phyloP scores from a whole-genome alignment of 2,797 vertebrate genomes.

The Arremon aurantiirostris region DNA sequence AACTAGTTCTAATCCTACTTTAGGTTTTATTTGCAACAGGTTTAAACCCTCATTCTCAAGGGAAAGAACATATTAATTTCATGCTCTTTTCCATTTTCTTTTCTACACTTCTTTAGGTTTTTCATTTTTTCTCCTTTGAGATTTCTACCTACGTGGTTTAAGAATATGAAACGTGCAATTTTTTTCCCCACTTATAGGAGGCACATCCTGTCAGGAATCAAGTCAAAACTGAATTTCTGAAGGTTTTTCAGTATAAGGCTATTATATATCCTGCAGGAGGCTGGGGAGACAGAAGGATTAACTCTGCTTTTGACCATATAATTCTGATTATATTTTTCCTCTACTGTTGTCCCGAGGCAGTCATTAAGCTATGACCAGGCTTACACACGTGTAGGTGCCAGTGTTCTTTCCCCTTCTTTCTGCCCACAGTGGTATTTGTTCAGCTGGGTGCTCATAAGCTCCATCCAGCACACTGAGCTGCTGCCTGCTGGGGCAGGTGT shows the following conservation, averaged over 20 bases:
- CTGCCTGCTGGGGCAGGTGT: background rate
- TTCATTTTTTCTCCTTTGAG: background rate
- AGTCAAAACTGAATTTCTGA: background rate
- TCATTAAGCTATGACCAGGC: background rate
- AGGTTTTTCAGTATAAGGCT: background rate
- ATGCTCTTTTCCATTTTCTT: conserved; percentile 41
- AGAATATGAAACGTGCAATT: background rate
- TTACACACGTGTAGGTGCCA: background rate
- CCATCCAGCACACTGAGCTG: background rate
- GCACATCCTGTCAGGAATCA: background rate
- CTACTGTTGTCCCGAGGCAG: background rate
- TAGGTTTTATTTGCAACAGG: conserved; percentile 57
- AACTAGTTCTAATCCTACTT: conserved; percentile 45
- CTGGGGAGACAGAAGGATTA: background rate
- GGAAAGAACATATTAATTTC: conserved; percentile 54
- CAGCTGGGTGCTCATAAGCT: background rate
- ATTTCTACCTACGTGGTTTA: background rate
- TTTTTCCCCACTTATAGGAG: background rate
- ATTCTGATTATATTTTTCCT: background rate
- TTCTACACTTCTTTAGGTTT: background rate
- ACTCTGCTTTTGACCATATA: background rate
- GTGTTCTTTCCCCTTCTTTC: background rate
- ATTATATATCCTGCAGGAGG: background rate
- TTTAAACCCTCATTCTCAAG: conserved; percentile 5
- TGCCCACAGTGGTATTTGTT: background rate